A percentile compares a stretch with the other conserved stretches of the same genome.
Conservation (phyloP, 2,888 invertebrate genomes). For the Metalampra italica region DNA sequence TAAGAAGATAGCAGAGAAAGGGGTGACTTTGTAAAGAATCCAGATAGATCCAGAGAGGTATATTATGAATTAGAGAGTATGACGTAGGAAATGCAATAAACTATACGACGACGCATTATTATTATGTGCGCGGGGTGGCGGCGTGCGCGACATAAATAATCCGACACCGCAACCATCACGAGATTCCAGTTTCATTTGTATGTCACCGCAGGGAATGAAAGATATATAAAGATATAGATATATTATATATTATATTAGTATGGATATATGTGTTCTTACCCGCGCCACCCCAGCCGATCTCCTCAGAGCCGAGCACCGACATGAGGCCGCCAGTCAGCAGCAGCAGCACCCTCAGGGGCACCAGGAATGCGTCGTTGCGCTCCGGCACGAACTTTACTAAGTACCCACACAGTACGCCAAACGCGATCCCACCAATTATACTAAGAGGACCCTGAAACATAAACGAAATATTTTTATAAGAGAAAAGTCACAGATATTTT, state of each 20-base stretch:
- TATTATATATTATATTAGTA: too few species aligned
- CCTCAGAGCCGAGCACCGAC: conserved; percentile 92
- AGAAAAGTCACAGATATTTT: too few species aligned
- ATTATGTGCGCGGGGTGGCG: not conserved
- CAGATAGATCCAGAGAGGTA: too few species aligned
- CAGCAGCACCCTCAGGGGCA: conserved; percentile 87
- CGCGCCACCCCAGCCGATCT: conserved; percentile 83
- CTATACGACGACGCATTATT: too few species aligned
- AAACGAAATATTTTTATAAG: too few species aligned
- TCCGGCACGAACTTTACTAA: conserved; percentile 91
- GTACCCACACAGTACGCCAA: conserved; percentile 89
- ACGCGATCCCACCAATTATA: conserved; percentile 87
- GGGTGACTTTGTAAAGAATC: too few species aligned
- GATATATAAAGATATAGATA: too few species aligned
- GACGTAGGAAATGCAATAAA: too few species aligned
- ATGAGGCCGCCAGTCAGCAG: conserved; percentile 89
- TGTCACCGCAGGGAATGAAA: too few species aligned
- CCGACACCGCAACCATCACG: too few species aligned
- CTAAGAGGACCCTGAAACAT: conserved; percentile 84
- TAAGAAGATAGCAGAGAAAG: too few species aligned
- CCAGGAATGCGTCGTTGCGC: conserved; percentile 88
- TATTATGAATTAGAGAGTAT: too few species aligned
- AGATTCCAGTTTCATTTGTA: not conserved
- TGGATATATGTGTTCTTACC: conserved; percentile 59
- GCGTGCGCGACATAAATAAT: not conserved